These are phyloP conservation scores for Penaeus indicus DNA, from an alignment of 1,140 invertebrate species.

Conservation along the genomic window DNA sequence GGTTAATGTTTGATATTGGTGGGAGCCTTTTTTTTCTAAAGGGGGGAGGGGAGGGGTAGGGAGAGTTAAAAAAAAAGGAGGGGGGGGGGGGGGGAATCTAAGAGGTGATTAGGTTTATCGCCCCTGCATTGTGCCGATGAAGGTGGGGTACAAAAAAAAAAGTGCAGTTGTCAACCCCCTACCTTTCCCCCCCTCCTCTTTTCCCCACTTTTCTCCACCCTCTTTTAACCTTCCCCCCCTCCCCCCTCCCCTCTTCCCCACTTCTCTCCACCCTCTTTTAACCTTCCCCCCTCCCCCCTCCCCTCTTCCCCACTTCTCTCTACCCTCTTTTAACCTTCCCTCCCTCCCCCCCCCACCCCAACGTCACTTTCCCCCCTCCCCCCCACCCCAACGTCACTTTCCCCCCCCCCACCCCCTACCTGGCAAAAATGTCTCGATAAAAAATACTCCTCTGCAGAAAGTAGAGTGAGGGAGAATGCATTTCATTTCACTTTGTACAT, in stretches of 20 bases:
- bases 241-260: not conserved
- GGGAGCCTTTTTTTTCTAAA: not conserved
- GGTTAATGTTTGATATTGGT: too few relatives aligned
- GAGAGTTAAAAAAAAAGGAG: not conserved
- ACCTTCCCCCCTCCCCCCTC: not conserved
- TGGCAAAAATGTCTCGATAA: slow-evolving; percentile 42
- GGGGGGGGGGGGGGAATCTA: not conserved
- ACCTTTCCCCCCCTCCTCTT: too few relatives aligned
- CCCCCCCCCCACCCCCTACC: not conserved
- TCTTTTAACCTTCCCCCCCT: slow-evolving; percentile 29
- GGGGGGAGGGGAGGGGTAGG: not conserved
- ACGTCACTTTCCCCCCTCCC: not conserved
- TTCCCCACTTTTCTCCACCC: not conserved
- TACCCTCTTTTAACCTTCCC: slow-evolving; percentile 19
- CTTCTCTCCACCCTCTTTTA: not conserved
- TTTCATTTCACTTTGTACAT: slow-evolving; percentile 41
- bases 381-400: not conserved
- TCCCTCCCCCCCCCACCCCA: not conserved
- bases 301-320: not conserved
- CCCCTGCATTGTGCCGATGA: slow-evolving; percentile 46
- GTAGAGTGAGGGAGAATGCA: slow-evolving; percentile 58
- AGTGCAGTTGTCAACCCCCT: slow-evolving; percentile 42
- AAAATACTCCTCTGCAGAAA: slow-evolving; percentile 55
- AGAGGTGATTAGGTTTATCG: slow-evolving; percentile 44
- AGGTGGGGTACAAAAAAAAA: slow-evolving; percentile 3